Evolutionary conservation across 2,113 vertebrate species (phyloP).

Genomic region (Symphodus melops): DNA sequence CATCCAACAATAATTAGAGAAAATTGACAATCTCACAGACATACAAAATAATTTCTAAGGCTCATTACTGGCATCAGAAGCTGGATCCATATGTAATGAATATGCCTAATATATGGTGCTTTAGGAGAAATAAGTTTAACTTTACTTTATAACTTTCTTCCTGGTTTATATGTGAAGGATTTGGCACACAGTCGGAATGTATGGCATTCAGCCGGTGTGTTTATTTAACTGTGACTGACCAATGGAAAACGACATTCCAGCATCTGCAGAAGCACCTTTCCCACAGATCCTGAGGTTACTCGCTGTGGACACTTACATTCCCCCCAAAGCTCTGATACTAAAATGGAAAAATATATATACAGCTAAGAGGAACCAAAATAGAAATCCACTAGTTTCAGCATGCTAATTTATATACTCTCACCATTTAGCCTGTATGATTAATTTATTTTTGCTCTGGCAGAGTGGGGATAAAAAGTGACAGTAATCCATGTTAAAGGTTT

Average conservation of each 20-base stretch:
- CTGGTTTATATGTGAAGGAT: slow-evolving; percentile 3
- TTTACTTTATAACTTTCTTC: neutral
- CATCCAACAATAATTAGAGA: too few relatives aligned
- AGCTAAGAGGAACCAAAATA: slow-evolving; percentile 52
- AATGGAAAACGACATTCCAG: slow-evolving; percentile 50
- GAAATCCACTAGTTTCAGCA: slow-evolving; percentile 24
- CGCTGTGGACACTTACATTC: neutral
- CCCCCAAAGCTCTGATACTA: slow-evolving; percentile 17
- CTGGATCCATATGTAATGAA: neutral
- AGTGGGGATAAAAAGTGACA: slow-evolving; percentile 43
- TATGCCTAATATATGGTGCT: neutral
- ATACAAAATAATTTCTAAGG: neutral
- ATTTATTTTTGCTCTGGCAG: slow-evolving; percentile 48
- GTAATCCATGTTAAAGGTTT: slow-evolving; percentile 46
- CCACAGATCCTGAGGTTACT: slow-evolving; percentile 22
- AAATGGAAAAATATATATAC: slow-evolving; percentile 45
- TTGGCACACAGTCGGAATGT: slow-evolving; percentile 25
- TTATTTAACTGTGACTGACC: slow-evolving; percentile 46
- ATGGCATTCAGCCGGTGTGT: slow-evolving; percentile 18
- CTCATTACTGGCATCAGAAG: neutral
- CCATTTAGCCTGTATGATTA: slow-evolving; percentile 43
- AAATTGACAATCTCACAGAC: neutral
- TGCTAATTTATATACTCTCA: slow-evolving; percentile 43
- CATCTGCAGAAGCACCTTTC: slow-evolving; percentile 24
- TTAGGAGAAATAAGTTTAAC: neutral